Percentiles rank a stretch among this genome's conserved stretches.
Conservation (phyloP, 2,797 vertebrate species). For the Lepidocolaptes lacrymiger region DNA sequence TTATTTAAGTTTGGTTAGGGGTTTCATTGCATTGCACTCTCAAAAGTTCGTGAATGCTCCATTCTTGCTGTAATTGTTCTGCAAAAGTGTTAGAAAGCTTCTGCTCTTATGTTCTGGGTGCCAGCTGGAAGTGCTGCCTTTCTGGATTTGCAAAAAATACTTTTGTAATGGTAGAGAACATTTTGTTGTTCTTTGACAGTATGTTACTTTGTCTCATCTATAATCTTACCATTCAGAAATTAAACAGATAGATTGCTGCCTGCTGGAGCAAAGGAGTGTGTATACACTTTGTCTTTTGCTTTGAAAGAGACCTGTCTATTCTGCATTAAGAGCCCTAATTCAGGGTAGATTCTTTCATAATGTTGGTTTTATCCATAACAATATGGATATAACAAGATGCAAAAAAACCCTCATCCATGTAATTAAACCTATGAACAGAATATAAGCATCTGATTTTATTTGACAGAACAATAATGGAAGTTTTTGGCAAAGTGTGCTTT, state of each 20-base stretch:
- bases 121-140: constrained; percentile 34
- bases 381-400: not conserved
- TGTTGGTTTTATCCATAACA: not conserved
- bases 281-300: not conserved
- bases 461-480: not conserved
- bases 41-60: not conserved
- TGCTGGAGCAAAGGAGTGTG: not conserved
- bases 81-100: constrained; percentile 3
- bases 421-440: not conserved
- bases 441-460: not conserved
- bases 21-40: not conserved
- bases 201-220: not conserved
- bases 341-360: not conserved
- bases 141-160: constrained; percentile 39
- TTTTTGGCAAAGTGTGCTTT: not conserved
- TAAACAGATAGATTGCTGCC: constrained; percentile 1
- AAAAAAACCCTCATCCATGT: rapidly evolving
- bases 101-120: not conserved
- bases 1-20: not conserved
- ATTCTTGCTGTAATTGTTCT: not conserved
- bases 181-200: not conserved
- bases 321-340: not conserved
- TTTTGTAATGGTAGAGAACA: constrained; percentile 8
- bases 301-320: constrained; percentile 23
- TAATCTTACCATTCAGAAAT: constrained; percentile 22